Percentiles rank a stretch among this genome's conserved stretches.
phyloP scores from a whole-genome alignment of 2,797 vertebrate genomes.

The Mionectes olivaceus region DNA sequence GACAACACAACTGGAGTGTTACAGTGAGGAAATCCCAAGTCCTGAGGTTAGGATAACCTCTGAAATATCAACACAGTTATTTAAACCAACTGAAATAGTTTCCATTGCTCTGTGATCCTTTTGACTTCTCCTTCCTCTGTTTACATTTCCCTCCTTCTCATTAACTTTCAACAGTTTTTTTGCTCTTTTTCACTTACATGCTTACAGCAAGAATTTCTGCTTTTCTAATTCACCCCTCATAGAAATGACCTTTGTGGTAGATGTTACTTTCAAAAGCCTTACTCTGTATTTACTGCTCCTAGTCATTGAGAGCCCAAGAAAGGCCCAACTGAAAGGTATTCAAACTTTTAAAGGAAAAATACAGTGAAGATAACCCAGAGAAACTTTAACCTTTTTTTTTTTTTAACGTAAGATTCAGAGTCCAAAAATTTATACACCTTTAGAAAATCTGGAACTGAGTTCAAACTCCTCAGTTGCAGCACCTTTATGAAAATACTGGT shows the following conservation, averaged over 20 bases:
- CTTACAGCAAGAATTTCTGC: background rate
- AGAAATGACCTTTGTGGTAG: background rate
- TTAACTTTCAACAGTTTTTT: background rate
- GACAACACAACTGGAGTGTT: background rate
- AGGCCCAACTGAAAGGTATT: background rate
- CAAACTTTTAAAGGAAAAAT: background rate
- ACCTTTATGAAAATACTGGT: background rate
- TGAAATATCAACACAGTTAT: background rate
- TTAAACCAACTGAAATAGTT: background rate
- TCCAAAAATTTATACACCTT: background rate
- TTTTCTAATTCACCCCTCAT: background rate
- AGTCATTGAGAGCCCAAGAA: background rate
- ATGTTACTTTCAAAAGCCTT: background rate
- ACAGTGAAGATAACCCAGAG: background rate
- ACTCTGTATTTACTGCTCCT: background rate
- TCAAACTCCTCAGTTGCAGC: background rate
- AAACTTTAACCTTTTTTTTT: background rate
- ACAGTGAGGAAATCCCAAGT: background rate
- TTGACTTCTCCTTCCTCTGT: background rate
- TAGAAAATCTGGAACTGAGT: background rate
- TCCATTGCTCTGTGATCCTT: background rate
- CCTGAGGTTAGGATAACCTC: background rate
- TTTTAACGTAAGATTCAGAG: background rate
- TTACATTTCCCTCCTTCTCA: background rate
- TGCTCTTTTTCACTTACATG: background rate